phyloP scores from a whole-genome alignment of 2,113 vertebrate genomes.

The Semnopithecus entellus region DNA sequence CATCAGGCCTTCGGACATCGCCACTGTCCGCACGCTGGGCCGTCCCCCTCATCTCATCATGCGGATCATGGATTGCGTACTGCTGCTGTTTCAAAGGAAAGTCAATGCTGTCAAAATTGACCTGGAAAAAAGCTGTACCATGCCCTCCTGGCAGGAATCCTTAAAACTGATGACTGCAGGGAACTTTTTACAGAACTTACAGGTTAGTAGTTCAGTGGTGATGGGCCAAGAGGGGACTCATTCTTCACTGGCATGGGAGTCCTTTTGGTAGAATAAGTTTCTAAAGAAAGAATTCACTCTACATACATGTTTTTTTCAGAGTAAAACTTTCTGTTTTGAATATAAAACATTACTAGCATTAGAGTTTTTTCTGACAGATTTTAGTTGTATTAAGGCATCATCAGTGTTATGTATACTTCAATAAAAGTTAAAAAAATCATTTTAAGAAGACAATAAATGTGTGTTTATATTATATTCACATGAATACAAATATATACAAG shows the following conservation, averaged over 20 bases:
- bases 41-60: slow-evolving; percentile 97
- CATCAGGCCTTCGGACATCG: slow-evolving; percentile 96
- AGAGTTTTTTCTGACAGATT: not conserved
- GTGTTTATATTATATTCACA: not conserved
- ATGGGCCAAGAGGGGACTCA: not conserved
- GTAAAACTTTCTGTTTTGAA: not conserved
- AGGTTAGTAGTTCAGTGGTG: slow-evolving; percentile 84
- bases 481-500: not conserved
- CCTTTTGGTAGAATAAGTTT: not conserved
- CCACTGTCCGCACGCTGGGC: slow-evolving; percentile 94
- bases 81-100: slow-evolving; percentile 94
- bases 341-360: not conserved
- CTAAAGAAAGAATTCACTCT: not conserved
- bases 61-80: slow-evolving; percentile 98
- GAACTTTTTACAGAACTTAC: slow-evolving; percentile 95
- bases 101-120: slow-evolving; percentile 91
- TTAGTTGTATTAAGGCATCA: not conserved
- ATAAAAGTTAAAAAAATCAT: not conserved
- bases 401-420: not conserved
- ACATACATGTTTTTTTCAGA: not conserved
- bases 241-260: not conserved
- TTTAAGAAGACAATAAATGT: not conserved
- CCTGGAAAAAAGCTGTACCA: slow-evolving; percentile 88
- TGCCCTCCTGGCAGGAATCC: slow-evolving; percentile 97
- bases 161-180: slow-evolving; percentile 97